These are phyloP conservation scores for Takifugu ocellatus DNA, from an alignment of 2,797 vertebrate species.

Conservation along the genomic window DNA sequence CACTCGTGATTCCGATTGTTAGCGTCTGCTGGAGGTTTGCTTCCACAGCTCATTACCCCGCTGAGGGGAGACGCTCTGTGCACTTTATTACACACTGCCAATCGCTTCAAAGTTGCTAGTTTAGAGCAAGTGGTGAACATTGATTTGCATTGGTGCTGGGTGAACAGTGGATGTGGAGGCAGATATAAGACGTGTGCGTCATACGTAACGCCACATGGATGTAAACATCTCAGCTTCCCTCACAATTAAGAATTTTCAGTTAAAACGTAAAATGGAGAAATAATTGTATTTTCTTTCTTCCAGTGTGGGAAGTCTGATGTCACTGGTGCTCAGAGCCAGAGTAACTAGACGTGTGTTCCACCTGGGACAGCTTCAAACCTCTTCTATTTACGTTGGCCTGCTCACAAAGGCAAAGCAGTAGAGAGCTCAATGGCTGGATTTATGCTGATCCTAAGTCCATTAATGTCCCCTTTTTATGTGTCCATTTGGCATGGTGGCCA, in stretches of 20 bases:
- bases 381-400: constrained; percentile 21
- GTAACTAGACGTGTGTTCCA: constrained; percentile 58
- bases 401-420: constrained; percentile 34
- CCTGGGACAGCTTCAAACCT: constrained; percentile 41
- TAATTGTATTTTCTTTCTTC: constrained; percentile 49
- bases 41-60: too few species aligned
- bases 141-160: too few species aligned
- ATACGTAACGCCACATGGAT: too few species aligned
- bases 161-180: too few species aligned
- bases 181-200: too few species aligned
- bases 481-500: constrained; percentile 62
- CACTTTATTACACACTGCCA: too few species aligned
- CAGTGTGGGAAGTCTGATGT: constrained; percentile 41
- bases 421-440: constrained; percentile 46
- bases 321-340: constrained; percentile 52
- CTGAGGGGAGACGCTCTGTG: too few species aligned
- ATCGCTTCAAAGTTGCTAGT: too few species aligned
- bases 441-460: constrained; percentile 60
- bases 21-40: too few species aligned
- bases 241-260: neutral
- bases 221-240: constrained; percentile 1
- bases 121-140: too few species aligned
- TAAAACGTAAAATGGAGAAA: constrained; percentile 35
- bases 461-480: constrained; percentile 68
- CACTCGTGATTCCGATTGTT: too few species aligned